Conservation (phyloP, 1,140 invertebrate genomes). For the Marisa cornuarietis region DNA sequence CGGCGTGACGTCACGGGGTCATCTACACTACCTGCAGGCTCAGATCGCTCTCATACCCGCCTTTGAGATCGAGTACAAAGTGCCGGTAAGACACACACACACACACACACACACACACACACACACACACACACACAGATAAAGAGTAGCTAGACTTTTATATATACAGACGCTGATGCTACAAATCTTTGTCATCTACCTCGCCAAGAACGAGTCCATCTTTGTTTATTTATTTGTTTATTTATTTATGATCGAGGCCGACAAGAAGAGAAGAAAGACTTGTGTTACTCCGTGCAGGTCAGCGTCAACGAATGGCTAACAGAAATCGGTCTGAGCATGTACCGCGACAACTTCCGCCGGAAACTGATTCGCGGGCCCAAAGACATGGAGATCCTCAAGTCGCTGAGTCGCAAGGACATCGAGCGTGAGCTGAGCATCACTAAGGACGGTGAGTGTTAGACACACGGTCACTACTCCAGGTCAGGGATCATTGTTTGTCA, state of each 20-base stretch:
- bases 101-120: too few relatives aligned
- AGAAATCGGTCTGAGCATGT: constrained; percentile 44
- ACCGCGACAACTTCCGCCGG: constrained; percentile 44
- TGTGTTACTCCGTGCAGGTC: constrained; percentile 23
- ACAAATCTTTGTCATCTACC: neutral
- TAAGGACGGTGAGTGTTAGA: constrained; percentile 41
- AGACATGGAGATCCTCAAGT: constrained; percentile 50
- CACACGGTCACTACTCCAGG: too few relatives aligned
- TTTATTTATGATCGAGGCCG: neutral
- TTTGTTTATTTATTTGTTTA: too few relatives aligned
- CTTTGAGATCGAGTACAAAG: constrained; percentile 48
- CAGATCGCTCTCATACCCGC: constrained; percentile 42
- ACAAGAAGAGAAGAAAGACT: neutral
- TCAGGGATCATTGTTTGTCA: too few relatives aligned
- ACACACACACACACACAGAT: neutral
- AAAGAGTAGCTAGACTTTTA: too few relatives aligned
- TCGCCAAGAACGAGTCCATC: too few relatives aligned
- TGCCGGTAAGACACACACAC: constrained; percentile 43
- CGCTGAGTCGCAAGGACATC: constrained; percentile 40
- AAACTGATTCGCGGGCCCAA: constrained; percentile 42
- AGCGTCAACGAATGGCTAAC: constrained; percentile 46
- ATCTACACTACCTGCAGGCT: constrained; percentile 38
- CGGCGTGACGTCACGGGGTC: constrained; percentile 42
- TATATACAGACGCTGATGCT: too few relatives aligned
- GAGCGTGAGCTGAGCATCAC: constrained; percentile 47